Evolutionary conservation across 2,888 invertebrate genomes (phyloP).

Genomic region (Lepidochitona cinerea): DNA sequence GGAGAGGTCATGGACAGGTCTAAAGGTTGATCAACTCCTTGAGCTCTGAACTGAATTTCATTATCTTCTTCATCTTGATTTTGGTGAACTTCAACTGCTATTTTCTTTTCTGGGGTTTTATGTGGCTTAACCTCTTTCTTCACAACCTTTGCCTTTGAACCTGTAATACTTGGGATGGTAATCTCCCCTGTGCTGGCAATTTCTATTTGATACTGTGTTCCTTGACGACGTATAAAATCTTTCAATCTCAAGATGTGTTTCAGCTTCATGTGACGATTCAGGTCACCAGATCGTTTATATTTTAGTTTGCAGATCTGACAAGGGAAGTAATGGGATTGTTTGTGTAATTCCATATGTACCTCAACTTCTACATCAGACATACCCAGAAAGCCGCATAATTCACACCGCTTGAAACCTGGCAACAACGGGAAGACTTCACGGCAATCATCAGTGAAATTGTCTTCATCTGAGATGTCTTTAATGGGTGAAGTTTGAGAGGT

Average conservation of each 20-base stretch:
- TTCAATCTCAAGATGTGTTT: slow-evolving; percentile 59
- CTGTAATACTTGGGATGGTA: background rate
- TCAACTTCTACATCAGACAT: slow-evolving; percentile 1
- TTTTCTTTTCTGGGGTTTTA: slow-evolving; percentile 4
- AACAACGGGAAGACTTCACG: background rate
- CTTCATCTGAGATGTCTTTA: slow-evolving; percentile 4
- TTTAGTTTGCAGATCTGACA: slow-evolving; percentile 48
- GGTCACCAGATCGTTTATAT: slow-evolving; percentile 62
- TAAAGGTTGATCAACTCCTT: slow-evolving; percentile 23
- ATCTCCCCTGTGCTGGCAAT: background rate
- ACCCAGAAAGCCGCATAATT: background rate
- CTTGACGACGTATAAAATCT: slow-evolving; percentile 29
- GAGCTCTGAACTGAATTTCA: background rate
- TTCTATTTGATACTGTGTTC: slow-evolving; percentile 4
- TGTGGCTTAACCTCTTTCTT: background rate
- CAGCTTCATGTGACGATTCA: slow-evolving; percentile 65
- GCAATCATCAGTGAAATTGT: slow-evolving; percentile 4
- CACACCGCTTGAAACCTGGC: background rate
- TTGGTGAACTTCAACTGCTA: too few relatives aligned
- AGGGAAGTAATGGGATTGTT: slow-evolving; percentile 11
- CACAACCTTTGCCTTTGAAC: background rate
- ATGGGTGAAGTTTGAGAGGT: background rate
- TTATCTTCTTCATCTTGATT: slow-evolving; percentile 18
- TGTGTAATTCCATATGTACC: slow-evolving; percentile 13
- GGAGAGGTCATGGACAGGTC: slow-evolving; percentile 27